These are phyloP conservation scores for Passer domesticus DNA, from an alignment of 2,113 vertebrate genomes.

Conservation along the genomic window DNA sequence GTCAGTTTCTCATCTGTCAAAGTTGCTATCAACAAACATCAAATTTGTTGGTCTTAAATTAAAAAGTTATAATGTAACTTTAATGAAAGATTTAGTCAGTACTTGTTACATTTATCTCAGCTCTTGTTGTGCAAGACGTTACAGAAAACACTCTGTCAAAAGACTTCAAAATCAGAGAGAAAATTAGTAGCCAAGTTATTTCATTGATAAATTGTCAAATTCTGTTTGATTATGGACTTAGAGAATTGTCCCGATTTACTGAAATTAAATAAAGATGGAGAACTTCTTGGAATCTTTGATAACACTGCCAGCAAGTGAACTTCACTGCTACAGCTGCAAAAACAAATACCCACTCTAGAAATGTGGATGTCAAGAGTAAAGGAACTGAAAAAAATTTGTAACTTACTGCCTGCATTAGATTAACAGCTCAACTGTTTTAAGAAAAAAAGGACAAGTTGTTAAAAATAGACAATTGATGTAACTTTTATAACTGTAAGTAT, in stretches of 20 bases:
- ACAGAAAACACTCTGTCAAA: not conserved
- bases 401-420: slow-evolving; percentile 1
- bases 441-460: not conserved
- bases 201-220: not conserved
- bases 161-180: not conserved
- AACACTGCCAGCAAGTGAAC: not conserved
- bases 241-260: not conserved
- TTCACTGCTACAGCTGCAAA: not conserved
- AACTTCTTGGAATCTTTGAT: not conserved
- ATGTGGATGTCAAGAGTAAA: not conserved
- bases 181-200: not conserved
- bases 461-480: slow-evolving; percentile 26
- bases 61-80: not conserved
- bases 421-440: slow-evolving; percentile 8
- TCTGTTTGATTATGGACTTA: not conserved
- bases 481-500: not conserved
- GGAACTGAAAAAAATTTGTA: not conserved
- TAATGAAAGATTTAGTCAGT: not conserved
- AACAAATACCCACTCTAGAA: not conserved
- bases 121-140: not conserved
- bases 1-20: not conserved
- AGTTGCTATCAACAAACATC: not conserved
- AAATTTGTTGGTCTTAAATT: not conserved
- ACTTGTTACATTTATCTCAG: not conserved
- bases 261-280: not conserved